Evolutionary conservation across 2,888 invertebrate genomes (phyloP).

Genomic region (Calliopum simillimum): DNA sequence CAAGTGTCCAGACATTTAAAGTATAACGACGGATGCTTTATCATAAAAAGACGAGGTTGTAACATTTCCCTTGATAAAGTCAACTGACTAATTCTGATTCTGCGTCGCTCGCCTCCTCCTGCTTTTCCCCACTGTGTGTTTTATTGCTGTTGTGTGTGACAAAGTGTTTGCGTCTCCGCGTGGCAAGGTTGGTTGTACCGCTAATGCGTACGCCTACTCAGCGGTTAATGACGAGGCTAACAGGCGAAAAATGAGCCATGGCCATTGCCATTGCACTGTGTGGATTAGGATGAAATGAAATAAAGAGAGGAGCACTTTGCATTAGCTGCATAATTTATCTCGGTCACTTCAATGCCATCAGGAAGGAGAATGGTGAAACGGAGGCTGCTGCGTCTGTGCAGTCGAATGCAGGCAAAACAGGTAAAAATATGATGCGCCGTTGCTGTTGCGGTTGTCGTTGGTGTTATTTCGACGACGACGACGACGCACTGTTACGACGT

Average conservation of each 20-base stretch:
- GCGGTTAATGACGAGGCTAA: constrained; percentile 53
- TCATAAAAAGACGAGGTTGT: constrained; percentile 36
- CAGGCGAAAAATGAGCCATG: constrained; percentile 41
- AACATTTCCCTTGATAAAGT: constrained; percentile 3
- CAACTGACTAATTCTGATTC: too few species aligned
- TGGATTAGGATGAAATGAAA: constrained; percentile 31
- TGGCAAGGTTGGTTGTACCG: constrained; percentile 64
- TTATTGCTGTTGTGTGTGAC: constrained; percentile 42
- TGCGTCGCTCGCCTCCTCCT: not conserved
- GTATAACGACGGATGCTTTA: constrained; percentile 50
- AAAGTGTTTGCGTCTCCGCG: constrained; percentile 48
- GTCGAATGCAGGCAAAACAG: constrained; percentile 9
- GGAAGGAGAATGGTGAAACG: not conserved
- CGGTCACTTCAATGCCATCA: constrained; percentile 46
- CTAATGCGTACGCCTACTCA: constrained; percentile 67
- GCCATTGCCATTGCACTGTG: constrained; percentile 38
- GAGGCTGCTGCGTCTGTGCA: not conserved
- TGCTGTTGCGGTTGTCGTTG: constrained; percentile 9
- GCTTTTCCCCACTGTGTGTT: not conserved
- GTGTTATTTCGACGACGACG: not conserved
- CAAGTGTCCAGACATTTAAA: constrained; percentile 33
- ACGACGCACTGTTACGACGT: not conserved
- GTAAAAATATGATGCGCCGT: constrained; percentile 27
- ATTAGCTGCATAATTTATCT: constrained; percentile 68
- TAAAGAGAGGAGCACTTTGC: constrained; percentile 66